Evolutionary conservation across 2,888 invertebrate genomes (phyloP).

Genomic region (Agonopterix arenella): DNA sequence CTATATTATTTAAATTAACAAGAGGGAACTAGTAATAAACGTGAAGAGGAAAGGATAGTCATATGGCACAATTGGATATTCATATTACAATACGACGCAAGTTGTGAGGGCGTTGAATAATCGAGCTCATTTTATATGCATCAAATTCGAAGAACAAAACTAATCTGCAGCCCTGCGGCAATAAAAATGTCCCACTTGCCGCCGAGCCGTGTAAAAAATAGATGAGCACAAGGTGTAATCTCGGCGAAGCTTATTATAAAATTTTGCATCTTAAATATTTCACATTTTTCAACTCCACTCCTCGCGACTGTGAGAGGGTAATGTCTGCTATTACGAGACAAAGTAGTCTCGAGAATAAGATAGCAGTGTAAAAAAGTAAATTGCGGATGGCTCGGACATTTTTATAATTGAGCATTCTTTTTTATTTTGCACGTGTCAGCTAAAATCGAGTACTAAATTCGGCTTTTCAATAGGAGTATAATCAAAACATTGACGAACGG

Average conservation of each 20-base stretch:
- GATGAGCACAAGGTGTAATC: constrained; percentile 72
- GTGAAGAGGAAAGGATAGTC: constrained; percentile 17
- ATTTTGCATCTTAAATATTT: constrained; percentile 68
- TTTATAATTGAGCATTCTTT: constrained; percentile 16
- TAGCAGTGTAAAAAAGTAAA: constrained; percentile 27
- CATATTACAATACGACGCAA: constrained; percentile 54
- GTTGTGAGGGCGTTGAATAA: constrained; percentile 63
- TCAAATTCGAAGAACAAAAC: constrained; percentile 75
- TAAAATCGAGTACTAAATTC: not conserved
- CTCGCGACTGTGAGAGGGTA: constrained; percentile 43
- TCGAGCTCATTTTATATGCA: constrained; percentile 74
- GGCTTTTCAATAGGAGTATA: too few relatives aligned
- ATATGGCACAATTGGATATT: constrained; percentile 52
- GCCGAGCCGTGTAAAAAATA: constrained; percentile 60
- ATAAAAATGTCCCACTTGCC: constrained; percentile 72
- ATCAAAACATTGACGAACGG: constrained; percentile 10
- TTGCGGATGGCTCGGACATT: constrained; percentile 23
- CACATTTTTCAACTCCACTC: constrained; percentile 58
- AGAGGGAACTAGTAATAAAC: too few relatives aligned
- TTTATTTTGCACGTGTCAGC: not conserved
- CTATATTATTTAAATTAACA: too few relatives aligned
- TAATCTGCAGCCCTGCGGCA: constrained; percentile 68
- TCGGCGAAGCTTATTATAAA: constrained; percentile 69
- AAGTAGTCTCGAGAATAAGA: constrained; percentile 37
- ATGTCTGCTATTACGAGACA: constrained; percentile 47